phyloP scores from a whole-genome alignment of 2,888 invertebrate genomes.

The Stegana nigrithorax region DNA sequence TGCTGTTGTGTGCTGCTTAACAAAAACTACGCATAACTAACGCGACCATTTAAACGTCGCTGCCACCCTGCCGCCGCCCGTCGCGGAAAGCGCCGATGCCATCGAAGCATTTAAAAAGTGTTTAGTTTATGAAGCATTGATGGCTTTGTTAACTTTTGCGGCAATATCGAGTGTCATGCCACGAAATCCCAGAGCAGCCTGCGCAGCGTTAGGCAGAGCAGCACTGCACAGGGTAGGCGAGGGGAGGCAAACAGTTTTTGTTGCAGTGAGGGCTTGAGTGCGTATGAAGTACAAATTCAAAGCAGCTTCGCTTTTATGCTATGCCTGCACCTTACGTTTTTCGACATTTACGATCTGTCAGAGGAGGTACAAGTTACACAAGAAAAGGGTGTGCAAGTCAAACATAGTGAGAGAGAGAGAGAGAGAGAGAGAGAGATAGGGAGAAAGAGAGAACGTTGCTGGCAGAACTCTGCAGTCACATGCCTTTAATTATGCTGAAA shows the following conservation, averaged over 20 bases:
- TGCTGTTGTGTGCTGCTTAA: neutral
- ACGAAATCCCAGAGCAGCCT: too few species aligned
- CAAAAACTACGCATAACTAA: too few species aligned
- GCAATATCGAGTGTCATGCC: constrained; percentile 24
- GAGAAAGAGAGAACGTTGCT: neutral
- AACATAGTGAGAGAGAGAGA: neutral
- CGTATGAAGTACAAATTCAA: too few species aligned
- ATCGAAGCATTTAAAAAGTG: constrained; percentile 57
- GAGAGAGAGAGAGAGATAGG: too few species aligned
- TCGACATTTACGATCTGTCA: constrained; percentile 64
- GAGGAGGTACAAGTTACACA: constrained; percentile 40
- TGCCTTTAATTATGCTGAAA: constrained; percentile 62
- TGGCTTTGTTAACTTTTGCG: constrained; percentile 66
- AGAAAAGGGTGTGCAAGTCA: neutral
- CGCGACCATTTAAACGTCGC: constrained; percentile 30
- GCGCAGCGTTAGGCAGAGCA: neutral
- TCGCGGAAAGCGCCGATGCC: constrained; percentile 19
- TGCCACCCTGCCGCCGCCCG: neutral
- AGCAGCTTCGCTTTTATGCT: constrained; percentile 17
- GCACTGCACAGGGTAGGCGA: neutral
- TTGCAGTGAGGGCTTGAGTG: neutral
- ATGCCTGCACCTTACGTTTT: constrained; percentile 60
- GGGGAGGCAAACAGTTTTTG: neutral
- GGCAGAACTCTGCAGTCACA: constrained; percentile 31
- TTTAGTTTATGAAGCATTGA: constrained; percentile 68